These are phyloP conservation scores for Ctenochaetus hawaiiensis DNA, from an alignment of 2,797 vertebrate genomes.

Conservation along the genomic window DNA sequence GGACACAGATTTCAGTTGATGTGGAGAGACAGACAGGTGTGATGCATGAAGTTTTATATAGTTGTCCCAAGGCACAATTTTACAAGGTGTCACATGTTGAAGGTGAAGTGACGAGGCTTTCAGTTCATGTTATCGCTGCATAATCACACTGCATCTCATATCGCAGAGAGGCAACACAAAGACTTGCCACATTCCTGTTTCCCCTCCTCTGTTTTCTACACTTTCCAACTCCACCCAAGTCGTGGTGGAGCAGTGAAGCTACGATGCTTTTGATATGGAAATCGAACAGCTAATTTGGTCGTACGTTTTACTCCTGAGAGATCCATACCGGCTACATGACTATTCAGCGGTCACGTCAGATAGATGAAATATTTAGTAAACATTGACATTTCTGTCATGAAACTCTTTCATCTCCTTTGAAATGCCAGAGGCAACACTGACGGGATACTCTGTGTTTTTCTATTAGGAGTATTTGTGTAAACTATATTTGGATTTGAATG, in stretches of 20 bases:
- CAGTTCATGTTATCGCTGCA: conserved; percentile 8
- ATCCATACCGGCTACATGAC: conserved; percentile 42
- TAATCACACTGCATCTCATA: conserved; percentile 30
- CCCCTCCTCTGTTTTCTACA: background rate
- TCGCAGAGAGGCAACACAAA: background rate
- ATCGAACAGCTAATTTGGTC: conserved; percentile 67
- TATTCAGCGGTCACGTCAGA: conserved; percentile 63
- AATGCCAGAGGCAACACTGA: conserved; percentile 53
- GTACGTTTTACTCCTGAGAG: conserved; percentile 54
- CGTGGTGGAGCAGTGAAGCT: conserved; percentile 17
- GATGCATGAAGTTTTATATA: conserved; percentile 28
- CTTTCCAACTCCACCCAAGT: conserved; percentile 26
- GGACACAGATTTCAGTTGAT: conserved; percentile 1
- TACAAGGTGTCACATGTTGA: conserved; percentile 32
- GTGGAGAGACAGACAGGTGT: conserved; percentile 7
- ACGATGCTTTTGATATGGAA: conserved; percentile 69
- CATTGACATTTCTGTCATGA: conserved; percentile 63
- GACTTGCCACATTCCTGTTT: background rate
- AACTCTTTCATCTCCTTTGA: conserved; percentile 66
- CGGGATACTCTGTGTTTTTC: conserved; percentile 5
- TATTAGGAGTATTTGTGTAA: conserved; percentile 28
- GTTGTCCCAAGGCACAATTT: conserved; percentile 30
- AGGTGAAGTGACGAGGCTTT: conserved; percentile 24
- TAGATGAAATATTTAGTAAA: conserved; percentile 73
- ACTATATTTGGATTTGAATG: conserved; percentile 57